phyloP scores from a whole-genome alignment of 2,888 invertebrate genomes.

The Eilema depressum region DNA sequence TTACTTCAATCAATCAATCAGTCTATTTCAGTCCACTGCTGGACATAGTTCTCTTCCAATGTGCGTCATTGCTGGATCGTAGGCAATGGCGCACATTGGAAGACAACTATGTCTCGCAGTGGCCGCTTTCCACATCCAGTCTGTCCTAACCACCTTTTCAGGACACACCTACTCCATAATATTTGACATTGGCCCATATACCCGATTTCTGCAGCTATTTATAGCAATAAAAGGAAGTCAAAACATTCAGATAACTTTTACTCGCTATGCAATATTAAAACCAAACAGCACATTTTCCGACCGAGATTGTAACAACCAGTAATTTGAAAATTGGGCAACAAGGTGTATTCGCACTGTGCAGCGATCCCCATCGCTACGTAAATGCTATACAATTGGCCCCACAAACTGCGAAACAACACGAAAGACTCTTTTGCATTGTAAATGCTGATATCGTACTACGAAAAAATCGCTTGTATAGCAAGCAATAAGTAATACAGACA shows the following conservation, averaged over 20 bases:
- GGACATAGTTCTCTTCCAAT: no score
- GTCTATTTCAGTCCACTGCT: no score
- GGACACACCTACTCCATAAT: no score
- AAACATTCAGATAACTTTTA: neutral
- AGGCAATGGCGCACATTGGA: no score
- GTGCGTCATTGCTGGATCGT: no score
- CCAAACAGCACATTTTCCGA: neutral
- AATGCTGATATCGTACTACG: slow-evolving; percentile 39
- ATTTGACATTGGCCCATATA: neutral
- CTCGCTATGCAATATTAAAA: neutral
- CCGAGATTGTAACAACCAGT: slow-evolving; percentile 26
- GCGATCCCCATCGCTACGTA: slow-evolving; percentile 27
- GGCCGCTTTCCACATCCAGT: no score
- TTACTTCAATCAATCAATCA: no score
- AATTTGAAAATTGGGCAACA: slow-evolving; percentile 30
- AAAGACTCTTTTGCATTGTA: slow-evolving; percentile 55
- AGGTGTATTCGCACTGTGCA: slow-evolving; percentile 41
- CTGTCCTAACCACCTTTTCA: no score
- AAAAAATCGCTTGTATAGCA: slow-evolving; percentile 47
- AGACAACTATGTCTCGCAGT: no score
- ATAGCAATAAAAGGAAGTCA: neutral
- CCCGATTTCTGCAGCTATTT: neutral
- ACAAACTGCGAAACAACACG: slow-evolving; percentile 42
- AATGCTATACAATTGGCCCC: slow-evolving; percentile 41
- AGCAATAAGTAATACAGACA: slow-evolving; percentile 26